These are phyloP conservation scores for Tapirus terrestris DNA, from an alignment of 2,113 vertebrate species.

Conservation along the genomic window DNA sequence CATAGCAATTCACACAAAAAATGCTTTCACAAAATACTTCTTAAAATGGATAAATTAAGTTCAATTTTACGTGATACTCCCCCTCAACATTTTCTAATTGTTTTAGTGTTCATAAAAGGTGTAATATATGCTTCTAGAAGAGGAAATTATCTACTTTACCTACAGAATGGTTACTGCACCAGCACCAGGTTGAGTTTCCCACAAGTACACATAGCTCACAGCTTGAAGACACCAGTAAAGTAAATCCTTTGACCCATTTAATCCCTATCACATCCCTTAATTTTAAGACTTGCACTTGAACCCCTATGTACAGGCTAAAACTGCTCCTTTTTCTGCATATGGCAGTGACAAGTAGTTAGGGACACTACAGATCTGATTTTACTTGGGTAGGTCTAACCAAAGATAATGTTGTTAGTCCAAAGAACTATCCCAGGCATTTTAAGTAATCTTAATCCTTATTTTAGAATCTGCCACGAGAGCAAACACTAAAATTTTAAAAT, in stretches of 20 bases:
- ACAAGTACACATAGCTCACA: neutral
- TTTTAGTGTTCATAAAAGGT: slow-evolving; percentile 52
- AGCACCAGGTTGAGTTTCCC: neutral
- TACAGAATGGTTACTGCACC: neutral
- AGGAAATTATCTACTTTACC: slow-evolving; percentile 31
- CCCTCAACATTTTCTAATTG: neutral
- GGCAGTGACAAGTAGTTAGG: slow-evolving; percentile 10
- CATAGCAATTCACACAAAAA: slow-evolving; percentile 38
- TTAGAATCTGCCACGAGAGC: neutral
- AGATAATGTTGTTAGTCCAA: neutral
- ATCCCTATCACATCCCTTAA: neutral
- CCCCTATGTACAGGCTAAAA: neutral
- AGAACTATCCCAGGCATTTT: neutral
- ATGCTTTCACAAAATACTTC: slow-evolving; percentile 36
- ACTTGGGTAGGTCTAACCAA: neutral
- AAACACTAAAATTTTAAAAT: slow-evolving; percentile 51
- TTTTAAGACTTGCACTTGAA: neutral
- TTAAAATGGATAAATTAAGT: slow-evolving; percentile 2
- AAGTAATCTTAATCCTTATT: slow-evolving; percentile 39
- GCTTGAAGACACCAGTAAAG: neutral
- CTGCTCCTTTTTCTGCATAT: neutral
- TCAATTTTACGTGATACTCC: slow-evolving; percentile 37
- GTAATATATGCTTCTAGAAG: neutral
- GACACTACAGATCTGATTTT: slow-evolving; percentile 22
- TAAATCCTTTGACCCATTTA: neutral